Evolutionary conservation across 2,113 vertebrate species (phyloP), one percentile per base, ranked within the genome.

Genomic region (Gallinago undulata): DNA sequence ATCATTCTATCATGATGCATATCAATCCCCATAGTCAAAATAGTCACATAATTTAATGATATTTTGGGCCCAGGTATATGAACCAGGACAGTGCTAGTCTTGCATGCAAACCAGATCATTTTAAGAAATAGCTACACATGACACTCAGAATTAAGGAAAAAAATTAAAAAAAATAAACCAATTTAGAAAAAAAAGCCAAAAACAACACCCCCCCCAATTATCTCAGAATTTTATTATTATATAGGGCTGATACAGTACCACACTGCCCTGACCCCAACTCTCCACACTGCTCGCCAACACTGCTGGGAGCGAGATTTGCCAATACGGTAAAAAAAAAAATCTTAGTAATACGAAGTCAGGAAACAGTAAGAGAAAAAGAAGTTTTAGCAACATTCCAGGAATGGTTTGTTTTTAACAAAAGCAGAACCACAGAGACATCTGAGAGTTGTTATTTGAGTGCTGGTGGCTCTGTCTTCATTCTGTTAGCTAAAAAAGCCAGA

Each of bases 171-270:
- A 30, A 93, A 47, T 6, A 27, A 43, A 39, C 3, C 1, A 8
- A 10, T 14, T 31, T 19, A 35, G 23, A 2, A 8, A 19, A 11
- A 27, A 28, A 35, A 19, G 3, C 19, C 12, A 10, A 28, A 28
- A 16, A 1, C 2, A 41, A 6, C 22, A 10, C 27, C 59, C 4
- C 4, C 47, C 15, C 27, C 13, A 59, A 1, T 19, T 2, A 12
- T 8, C 7, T 30, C 39, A 63, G 11, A 37, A 50, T 43, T 72
- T 1, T 8, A 11, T 25, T 62, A 7, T 22, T 62, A 12, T 4
- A 11, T 6, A 37, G 16, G 35, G 41, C 37, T 81, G 18, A 7
- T 68, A 25, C 1, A 48, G 13, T 1, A 12, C 31, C 4, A 25
- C 19, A 31, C 21, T 2, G 2, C 45, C 31, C 50, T 57, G 73